Evolutionary conservation across 1,140 invertebrate genomes (phyloP).

Genomic region (Trichonephila clavipes): DNA sequence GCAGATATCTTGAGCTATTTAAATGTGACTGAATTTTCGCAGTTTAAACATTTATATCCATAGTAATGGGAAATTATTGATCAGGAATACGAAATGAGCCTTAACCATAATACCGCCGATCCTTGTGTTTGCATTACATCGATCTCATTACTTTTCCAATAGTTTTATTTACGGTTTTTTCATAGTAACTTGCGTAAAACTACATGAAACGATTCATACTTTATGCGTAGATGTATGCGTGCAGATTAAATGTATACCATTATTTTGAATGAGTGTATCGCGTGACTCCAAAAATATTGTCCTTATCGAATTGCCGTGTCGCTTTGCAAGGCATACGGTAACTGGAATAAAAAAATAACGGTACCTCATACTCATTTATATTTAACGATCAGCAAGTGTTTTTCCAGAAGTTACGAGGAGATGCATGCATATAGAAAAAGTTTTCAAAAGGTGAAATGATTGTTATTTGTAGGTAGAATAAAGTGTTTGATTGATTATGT

Average conservation of each 20-base stretch:
- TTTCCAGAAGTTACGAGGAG: too few species aligned
- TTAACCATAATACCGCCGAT: not conserved
- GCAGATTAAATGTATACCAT: not conserved
- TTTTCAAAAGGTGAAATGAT: too few species aligned
- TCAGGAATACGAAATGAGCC: not conserved
- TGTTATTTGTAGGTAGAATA: too few species aligned
- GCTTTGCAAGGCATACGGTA: not conserved
- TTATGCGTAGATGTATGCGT: not conserved
- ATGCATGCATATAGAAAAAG: too few species aligned
- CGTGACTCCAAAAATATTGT: not conserved
- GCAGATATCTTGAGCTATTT: too few species aligned
- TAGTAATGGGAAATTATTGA: not conserved
- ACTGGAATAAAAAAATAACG: not conserved
- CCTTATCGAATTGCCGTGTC: not conserved
- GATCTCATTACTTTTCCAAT: not conserved
- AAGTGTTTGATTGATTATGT: too few species aligned
- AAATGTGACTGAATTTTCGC: too few species aligned
- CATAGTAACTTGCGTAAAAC: not conserved
- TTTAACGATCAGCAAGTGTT: not conserved
- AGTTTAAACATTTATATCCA: not conserved
- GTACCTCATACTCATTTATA: not conserved
- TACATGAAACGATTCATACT: not conserved
- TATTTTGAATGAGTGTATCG: not conserved
- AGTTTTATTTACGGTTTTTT: not conserved
- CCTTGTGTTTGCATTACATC: not conserved